These are phyloP conservation scores for Medauroidea extradentata DNA, from an alignment of 1,140 invertebrate species.

Conservation along the genomic window DNA sequence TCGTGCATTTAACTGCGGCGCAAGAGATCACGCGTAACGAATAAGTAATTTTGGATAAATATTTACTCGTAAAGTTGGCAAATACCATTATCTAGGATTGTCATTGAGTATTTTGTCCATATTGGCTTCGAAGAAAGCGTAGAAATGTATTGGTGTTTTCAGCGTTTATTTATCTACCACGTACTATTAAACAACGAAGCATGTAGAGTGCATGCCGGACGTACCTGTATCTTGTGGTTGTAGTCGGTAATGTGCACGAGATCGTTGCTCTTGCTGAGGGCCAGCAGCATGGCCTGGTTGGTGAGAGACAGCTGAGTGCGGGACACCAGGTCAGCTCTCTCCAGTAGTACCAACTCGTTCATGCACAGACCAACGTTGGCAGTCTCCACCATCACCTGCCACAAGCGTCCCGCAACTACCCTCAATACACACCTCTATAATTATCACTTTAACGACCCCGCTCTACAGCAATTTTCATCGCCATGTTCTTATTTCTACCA, in stretches of 20 bases:
- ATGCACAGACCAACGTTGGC: slow-evolving; percentile 41
- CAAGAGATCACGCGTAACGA: too few relatives aligned
- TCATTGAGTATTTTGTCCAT: too few relatives aligned
- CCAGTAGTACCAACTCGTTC: slow-evolving; percentile 48
- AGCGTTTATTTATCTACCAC: too few relatives aligned
- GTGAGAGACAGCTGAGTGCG: slow-evolving; percentile 41
- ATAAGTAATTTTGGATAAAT: too few relatives aligned
- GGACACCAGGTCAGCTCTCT: slow-evolving; percentile 42
- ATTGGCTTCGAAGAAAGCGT: too few relatives aligned
- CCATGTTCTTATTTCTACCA: too few relatives aligned
- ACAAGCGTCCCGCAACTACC: slow-evolving; percentile 19
- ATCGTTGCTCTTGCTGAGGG: slow-evolving; percentile 49
- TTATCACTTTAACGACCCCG: neutral
- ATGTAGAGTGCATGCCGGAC: neutral
- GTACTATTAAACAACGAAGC: too few relatives aligned
- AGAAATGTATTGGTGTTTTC: too few relatives aligned
- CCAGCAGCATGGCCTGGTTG: slow-evolving; percentile 44
- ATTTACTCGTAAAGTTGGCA: too few relatives aligned
- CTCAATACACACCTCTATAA: neutral
- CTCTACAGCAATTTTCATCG: neutral
- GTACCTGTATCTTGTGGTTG: slow-evolving; percentile 48
- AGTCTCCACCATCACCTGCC: slow-evolving; percentile 46
- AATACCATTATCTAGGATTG: too few relatives aligned
- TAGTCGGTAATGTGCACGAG: slow-evolving; percentile 51
- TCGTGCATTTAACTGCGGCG: too few relatives aligned